Evolutionary conservation across 92 coral and sea anemone genomes (phyloP), one percentile per base, ranked within the genome.

Genomic region (Montipora capitata): DNA sequence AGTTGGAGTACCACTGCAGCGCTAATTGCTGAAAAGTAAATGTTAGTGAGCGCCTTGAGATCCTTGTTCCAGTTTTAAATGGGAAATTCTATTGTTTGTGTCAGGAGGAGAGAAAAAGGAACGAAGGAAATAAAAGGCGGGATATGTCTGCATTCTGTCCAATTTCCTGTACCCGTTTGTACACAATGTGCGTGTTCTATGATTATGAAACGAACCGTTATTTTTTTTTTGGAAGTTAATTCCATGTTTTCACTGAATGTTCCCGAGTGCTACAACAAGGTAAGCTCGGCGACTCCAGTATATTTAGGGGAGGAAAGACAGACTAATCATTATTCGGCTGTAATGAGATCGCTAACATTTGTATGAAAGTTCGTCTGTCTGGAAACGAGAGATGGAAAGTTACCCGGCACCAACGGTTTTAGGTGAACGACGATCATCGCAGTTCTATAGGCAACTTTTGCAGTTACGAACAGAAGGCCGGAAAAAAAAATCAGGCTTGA

Each of bases 1-100:
- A 73, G 78, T 73, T 73, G 58, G 78, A 73, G 78, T 73, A 73
- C 61, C 78, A 73, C 58, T 73, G 61, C 39, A 43, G 78, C 44
- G 76, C 58, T 73, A 73, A 73, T 73, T 73, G 61, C 44, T 73
- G 78, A 73, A 17, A 73, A 73, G 61, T 44, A 73, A 73, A 73
- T 73, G 78, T 40, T 73, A 73, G 76, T 71, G 76, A 71, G 76
- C 20, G 76, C 76, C 57, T 71, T 39, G 56, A 71, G 76, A 41
- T 71, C 51, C 51, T 71, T 71, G 76, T 40, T 54, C 76, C 76
- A 20, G 13, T 54, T 54, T 54, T 7, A 54, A 54, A 54, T 73
- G 78, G 44, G n/a, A 10, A 73, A 14, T 15, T 73, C 78, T 73
- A 40, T 17, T 40, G 44, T 73, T 15, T 44, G 78, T 73, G 78